Conservation (phyloP, 2,113 vertebrate species). For the Numenius arquata region DNA sequence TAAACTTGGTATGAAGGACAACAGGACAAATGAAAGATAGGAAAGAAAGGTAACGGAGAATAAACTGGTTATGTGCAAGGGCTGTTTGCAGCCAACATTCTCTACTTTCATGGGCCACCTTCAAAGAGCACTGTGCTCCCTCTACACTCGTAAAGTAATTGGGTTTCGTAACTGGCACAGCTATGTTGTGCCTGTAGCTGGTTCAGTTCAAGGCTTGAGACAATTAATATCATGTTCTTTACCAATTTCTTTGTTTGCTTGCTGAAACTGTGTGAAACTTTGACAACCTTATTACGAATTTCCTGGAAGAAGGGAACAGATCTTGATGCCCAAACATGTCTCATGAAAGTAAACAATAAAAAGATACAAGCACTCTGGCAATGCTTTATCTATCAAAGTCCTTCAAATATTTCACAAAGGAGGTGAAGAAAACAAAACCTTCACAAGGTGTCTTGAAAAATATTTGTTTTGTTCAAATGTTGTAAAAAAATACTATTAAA, state of each 20-base stretch:
- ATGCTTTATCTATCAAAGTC: not conserved
- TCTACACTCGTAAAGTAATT: not conserved
- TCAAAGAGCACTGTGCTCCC: not conserved
- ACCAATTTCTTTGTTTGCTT: not conserved
- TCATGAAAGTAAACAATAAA: not conserved
- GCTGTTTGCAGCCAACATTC: not conserved
- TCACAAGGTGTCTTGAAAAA: not conserved
- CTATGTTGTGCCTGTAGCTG: not conserved
- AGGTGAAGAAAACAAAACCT: not conserved
- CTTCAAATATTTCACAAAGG: not conserved
- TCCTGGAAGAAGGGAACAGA: not conserved
- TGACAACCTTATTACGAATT: not conserved
- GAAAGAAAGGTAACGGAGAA: not conserved
- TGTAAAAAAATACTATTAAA: not conserved
- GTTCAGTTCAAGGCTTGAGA: not conserved
- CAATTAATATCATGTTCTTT: not conserved
- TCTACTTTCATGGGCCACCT: not conserved
- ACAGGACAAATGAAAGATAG: not conserved
- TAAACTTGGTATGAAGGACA: not conserved
- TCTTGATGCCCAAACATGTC: not conserved
- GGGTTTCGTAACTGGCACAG: accelerated
- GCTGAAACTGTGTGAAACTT: not conserved
- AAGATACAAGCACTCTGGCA: not conserved
- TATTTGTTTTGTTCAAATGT: not conserved
- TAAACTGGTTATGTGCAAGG: accelerated